Conservation (phyloP, 2,888 invertebrate species). For the Thymelicus lineola region DNA sequence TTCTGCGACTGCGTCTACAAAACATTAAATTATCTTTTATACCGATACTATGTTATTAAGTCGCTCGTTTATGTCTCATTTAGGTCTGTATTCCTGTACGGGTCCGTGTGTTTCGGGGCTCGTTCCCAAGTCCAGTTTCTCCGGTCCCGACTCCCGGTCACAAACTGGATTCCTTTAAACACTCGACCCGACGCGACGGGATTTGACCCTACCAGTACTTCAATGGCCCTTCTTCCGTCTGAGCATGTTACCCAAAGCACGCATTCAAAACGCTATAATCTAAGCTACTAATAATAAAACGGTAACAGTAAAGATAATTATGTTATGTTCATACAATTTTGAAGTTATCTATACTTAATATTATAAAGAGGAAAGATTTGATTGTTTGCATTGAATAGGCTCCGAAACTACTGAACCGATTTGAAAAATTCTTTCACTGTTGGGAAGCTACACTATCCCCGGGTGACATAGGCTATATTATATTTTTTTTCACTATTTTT, state of each 20-base stretch:
- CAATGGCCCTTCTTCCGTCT: conserved; percentile 64
- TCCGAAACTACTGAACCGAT: too few relatives aligned
- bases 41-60: conserved; percentile 8
- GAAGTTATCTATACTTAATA: too few relatives aligned
- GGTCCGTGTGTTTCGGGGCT: conserved; percentile 28
- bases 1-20: not conserved
- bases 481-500: too few relatives aligned
- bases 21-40: conserved; percentile 8
- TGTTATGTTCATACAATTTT: too few relatives aligned
- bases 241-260: conserved; percentile 49
- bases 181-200: conserved; percentile 57
- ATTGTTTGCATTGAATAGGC: too few relatives aligned
- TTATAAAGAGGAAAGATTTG: too few relatives aligned
- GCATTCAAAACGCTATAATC: conserved; percentile 36
- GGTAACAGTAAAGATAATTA: too few relatives aligned
- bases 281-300: too few relatives aligned
- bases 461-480: too few relatives aligned
- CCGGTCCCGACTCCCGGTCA: conserved; percentile 51
- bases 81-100: not conserved
- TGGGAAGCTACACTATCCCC: too few relatives aligned
- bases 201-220: conserved; percentile 39
- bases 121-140: conserved; percentile 56
- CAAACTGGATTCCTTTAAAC: conserved; percentile 71
- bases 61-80: not conserved
- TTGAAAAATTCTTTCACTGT: too few relatives aligned